A percentile compares a stretch with the other conserved stretches of the same genome.
Evolutionary conservation across 2,888 invertebrate genomes (phyloP).

Genomic region (Linnaemya tessellans): DNA sequence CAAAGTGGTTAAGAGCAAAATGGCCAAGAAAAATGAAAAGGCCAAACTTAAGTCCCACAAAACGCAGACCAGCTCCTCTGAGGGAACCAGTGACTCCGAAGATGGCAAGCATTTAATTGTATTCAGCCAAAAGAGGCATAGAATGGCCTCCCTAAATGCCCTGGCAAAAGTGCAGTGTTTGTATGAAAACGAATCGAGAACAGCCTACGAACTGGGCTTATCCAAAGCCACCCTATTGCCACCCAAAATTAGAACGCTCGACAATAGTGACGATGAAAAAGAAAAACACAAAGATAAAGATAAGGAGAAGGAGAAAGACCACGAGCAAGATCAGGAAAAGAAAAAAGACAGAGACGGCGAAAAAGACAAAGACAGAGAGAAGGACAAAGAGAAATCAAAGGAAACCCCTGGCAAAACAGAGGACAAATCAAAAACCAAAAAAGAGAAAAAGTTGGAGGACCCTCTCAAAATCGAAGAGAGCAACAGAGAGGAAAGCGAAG

Average conservation of each 20-base stretch:
- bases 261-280: slow-evolving; percentile 84
- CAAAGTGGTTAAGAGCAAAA: slow-evolving; percentile 67
- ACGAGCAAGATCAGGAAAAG: slow-evolving; percentile 77
- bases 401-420: slow-evolving; percentile 60
- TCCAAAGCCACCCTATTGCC: slow-evolving; percentile 83
- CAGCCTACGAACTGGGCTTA: slow-evolving; percentile 86
- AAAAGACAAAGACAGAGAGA: slow-evolving; percentile 66
- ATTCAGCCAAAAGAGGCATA: slow-evolving; percentile 90
- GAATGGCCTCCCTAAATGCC: slow-evolving; percentile 95
- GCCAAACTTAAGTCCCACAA: slow-evolving; percentile 14
- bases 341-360: slow-evolving; percentile 79
- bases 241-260: slow-evolving; percentile 82
- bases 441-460: slow-evolving; percentile 71
- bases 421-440: slow-evolving; percentile 71
- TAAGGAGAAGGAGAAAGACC: slow-evolving; percentile 79
- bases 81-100: slow-evolving; percentile 79
- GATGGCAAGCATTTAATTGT: slow-evolving; percentile 80
- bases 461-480: slow-evolving; percentile 68
- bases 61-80: slow-evolving; percentile 68
- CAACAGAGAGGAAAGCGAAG: slow-evolving; percentile 73
- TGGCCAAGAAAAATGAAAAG: slow-evolving; percentile 55
- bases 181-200: slow-evolving; percentile 93
- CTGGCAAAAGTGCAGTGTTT: slow-evolving; percentile 95
- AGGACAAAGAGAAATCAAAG: slow-evolving; percentile 53
- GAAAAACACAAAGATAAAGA: slow-evolving; percentile 78